phyloP scores from a whole-genome alignment of 30 jellyfish, hydroid and myxozoan genomes.

The Phacellophora camtschatica region DNA sequence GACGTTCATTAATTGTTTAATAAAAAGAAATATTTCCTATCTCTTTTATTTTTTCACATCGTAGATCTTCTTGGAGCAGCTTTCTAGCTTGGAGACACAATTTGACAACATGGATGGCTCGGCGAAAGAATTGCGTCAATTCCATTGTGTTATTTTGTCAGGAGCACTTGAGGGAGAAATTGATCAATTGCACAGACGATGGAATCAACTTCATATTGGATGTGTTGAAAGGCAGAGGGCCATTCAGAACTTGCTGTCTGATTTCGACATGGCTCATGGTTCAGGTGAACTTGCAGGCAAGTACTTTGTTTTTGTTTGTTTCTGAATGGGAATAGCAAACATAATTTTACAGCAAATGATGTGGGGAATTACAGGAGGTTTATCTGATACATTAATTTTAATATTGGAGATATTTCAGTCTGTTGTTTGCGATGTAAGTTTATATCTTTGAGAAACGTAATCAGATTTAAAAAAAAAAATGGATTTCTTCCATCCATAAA shows the following conservation, averaged over 20 bases:
- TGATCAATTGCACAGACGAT: slow-evolving; percentile 83
- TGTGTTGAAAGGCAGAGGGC: slow-evolving; percentile 70
- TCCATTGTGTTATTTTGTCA: slow-evolving; percentile 83
- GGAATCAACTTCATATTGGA: slow-evolving; percentile 84
- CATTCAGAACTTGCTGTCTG: slow-evolving; percentile 61
- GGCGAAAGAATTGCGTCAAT: slow-evolving; percentile 87
- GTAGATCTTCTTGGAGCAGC: slow-evolving; percentile 66
- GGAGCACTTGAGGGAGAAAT: slow-evolving; percentile 68
- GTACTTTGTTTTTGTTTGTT: neutral
- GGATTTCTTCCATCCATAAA: too few species aligned
- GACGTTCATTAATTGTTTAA: too few species aligned
- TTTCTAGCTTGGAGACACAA: slow-evolving; percentile 73
- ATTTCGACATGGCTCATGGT: slow-evolving; percentile 63
- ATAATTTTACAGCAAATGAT: neutral
- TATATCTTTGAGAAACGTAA: too few species aligned
- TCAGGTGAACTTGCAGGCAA: slow-evolving; percentile 67
- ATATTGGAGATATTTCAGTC: too few species aligned
- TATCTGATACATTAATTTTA: too few species aligned
- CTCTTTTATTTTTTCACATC: too few species aligned
- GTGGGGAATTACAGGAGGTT: neutral
- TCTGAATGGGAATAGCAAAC: neutral
- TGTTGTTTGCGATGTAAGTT: too few species aligned
- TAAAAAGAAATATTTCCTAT: too few species aligned
- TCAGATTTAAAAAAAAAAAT: too few species aligned
- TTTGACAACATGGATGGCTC: slow-evolving; percentile 92